Evolutionary conservation across 2,113 vertebrate genomes (phyloP).

Genomic region (Channa argus): DNA sequence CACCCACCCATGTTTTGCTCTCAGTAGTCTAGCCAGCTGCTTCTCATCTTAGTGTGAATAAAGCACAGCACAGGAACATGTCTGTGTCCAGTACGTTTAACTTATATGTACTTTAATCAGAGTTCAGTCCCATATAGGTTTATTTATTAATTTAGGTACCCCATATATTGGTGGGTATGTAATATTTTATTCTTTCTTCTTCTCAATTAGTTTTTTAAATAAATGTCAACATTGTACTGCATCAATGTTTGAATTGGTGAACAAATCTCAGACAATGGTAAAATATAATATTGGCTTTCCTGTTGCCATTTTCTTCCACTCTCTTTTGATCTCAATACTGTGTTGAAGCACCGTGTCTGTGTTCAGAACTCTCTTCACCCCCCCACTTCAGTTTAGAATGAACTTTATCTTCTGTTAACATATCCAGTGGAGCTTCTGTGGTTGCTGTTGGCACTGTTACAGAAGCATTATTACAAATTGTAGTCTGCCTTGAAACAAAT

Average conservation of each 20-base stretch:
- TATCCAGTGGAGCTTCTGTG: background rate
- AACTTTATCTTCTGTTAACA: background rate
- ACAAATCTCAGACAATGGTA: background rate
- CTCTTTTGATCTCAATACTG: too few relatives aligned
- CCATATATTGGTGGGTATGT: background rate
- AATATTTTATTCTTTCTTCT: too few relatives aligned
- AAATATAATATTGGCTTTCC: background rate
- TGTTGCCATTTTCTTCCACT: too few relatives aligned
- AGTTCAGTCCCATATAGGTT: background rate
- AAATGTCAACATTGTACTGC: too few relatives aligned
- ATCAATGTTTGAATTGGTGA: background rate
- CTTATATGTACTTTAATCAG: background rate
- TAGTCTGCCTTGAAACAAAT: conserved; percentile 23
- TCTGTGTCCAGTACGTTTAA: conserved; percentile 1
- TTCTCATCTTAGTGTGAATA: conserved; percentile 25
- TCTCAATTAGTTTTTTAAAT: too few relatives aligned
- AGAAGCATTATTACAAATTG: conserved; percentile 7
- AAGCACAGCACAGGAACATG: conserved; percentile 11
- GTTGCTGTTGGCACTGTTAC: conserved; percentile 32
- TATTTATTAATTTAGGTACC: background rate
- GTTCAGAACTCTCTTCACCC: too few relatives aligned
- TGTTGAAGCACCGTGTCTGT: too few relatives aligned
- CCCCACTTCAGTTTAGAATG: too few relatives aligned
- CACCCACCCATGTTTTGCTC: background rate
- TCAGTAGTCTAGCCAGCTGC: conserved; percentile 40